A percentile compares a stretch with the other conserved stretches of the same genome.
Evolutionary conservation across 2,888 invertebrate species (phyloP).

Genomic region (Acholoe squamosa): DNA sequence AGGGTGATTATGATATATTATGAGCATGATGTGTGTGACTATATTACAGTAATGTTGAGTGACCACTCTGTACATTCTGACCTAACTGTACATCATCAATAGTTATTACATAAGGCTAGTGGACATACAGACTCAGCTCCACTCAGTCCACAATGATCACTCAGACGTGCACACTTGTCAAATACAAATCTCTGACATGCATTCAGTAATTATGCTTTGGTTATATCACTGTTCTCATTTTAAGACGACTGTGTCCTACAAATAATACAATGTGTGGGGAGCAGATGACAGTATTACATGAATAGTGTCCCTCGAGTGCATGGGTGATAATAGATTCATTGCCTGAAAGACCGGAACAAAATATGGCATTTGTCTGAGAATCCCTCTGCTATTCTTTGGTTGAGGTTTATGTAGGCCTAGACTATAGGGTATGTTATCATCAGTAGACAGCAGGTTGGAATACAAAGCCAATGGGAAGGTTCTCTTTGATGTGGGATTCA

Average conservation of each 20-base stretch:
- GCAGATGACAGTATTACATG: neutral
- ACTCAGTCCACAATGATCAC: neutral
- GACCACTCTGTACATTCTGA: slow-evolving; percentile 43
- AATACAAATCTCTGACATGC: slow-evolving; percentile 5
- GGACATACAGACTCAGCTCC: neutral
- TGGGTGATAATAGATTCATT: neutral
- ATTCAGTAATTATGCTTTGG: neutral
- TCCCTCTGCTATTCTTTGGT: neutral
- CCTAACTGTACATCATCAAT: slow-evolving; percentile 22
- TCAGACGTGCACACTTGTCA: neutral
- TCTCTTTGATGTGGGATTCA: neutral
- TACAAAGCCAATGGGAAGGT: neutral
- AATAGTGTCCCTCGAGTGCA: neutral
- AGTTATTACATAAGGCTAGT: slow-evolving; percentile 41
- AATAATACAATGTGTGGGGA: neutral
- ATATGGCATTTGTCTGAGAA: neutral
- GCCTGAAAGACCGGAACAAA: neutral
- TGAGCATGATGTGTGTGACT: neutral
- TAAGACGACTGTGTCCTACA: neutral
- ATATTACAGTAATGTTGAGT: slow-evolving; percentile 21
- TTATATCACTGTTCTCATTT: slow-evolving; percentile 17
- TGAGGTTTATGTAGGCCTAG: neutral
- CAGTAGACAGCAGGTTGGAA: neutral
- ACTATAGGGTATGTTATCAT: neutral
- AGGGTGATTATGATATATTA: neutral